Evolutionary conservation across 2,888 invertebrate species (phyloP).

Genomic region (Dynastes grantii): DNA sequence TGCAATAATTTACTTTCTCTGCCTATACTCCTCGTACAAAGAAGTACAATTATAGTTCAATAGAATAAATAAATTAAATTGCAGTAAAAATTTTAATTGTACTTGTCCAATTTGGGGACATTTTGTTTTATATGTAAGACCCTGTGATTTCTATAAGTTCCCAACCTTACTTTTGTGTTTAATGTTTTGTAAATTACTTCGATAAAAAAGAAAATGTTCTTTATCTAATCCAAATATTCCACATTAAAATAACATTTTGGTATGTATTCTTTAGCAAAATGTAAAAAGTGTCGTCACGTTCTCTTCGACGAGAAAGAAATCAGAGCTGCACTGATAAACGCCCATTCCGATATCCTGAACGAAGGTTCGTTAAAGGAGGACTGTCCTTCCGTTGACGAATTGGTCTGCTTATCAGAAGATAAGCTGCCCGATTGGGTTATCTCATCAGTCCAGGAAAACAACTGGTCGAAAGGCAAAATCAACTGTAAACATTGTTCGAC

Average conservation of each 20-base stretch:
- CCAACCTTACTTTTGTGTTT: conserved; percentile 9
- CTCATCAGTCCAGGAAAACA: conserved; percentile 72
- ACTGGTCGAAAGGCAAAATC: conserved; percentile 80
- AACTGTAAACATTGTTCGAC: conserved; percentile 76
- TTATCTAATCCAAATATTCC: background rate
- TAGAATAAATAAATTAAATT: too few relatives aligned
- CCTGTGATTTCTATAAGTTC: background rate
- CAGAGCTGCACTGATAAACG: conserved; percentile 60
- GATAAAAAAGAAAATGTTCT: conserved; percentile 9
- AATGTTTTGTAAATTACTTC: background rate
- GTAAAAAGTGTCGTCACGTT: conserved; percentile 65
- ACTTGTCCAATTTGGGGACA: background rate
- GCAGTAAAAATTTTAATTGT: too few relatives aligned
- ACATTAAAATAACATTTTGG: conserved; percentile 22
- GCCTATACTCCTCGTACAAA: too few relatives aligned
- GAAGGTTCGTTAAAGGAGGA: conserved; percentile 45
- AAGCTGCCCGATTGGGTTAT: conserved; percentile 75
- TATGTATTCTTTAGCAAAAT: conserved; percentile 60
- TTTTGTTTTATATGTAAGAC: background rate
- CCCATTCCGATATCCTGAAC: conserved; percentile 59
- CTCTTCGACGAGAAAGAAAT: conserved; percentile 59
- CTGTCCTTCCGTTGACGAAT: conserved; percentile 60
- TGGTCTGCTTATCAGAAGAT: conserved; percentile 75
- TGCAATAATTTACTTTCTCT: too few relatives aligned
- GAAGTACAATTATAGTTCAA: too few relatives aligned